Base-by-base conservation (phyloP, 2,113 vertebrate genomes). In the Sapayoa aenigma region DNA sequence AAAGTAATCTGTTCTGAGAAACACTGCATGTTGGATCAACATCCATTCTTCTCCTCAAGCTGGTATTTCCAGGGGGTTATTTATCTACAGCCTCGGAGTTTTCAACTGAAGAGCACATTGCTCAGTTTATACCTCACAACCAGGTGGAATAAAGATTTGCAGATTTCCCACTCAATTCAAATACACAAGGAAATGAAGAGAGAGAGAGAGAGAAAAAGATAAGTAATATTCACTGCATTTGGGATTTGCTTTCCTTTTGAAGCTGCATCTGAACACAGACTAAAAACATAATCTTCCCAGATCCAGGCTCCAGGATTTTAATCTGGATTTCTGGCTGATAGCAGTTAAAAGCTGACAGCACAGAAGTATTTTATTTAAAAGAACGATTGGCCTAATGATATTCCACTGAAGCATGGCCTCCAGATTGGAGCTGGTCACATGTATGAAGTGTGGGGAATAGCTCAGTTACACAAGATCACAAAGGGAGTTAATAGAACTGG, bases 401-500 rank as follows among this genome's bases (percentile, higher is more conserved):
- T 94, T 90, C 83, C 56, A 50, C 47, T 15, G 83, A 78, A 93
- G 80, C 92, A 50, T 27, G 76, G 88, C 76, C 76, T 75, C 93
- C 94, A 93, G 88, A 96, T 31, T 79, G 92, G 86, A 93, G 88
- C 90, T 66, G 90, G 80, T 89, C 77, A 72, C 88, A 92, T 4
- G 41, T 30, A 46, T 11, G 46, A 93, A 96, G 93, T 23, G 69
- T 12, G 4, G 82, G 83, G 90, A 92, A 92, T 65, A 91, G 90
- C 95, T 96, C 22, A 78, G 80, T 91, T 93, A n/a, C 80, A 47
- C 69, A 16, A 82, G 95, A 96, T 96, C 95, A 97, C 88, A 97
- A 90, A 79, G 86, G 58, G 86, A 96, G 66, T 96, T 97, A 93
- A 97, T 94, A 95, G 95, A 94, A 86, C 73, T 23, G 10, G 86